phyloP scores from a whole-genome alignment of 2,888 invertebrate species.

The Caenorhabditis becei region DNA sequence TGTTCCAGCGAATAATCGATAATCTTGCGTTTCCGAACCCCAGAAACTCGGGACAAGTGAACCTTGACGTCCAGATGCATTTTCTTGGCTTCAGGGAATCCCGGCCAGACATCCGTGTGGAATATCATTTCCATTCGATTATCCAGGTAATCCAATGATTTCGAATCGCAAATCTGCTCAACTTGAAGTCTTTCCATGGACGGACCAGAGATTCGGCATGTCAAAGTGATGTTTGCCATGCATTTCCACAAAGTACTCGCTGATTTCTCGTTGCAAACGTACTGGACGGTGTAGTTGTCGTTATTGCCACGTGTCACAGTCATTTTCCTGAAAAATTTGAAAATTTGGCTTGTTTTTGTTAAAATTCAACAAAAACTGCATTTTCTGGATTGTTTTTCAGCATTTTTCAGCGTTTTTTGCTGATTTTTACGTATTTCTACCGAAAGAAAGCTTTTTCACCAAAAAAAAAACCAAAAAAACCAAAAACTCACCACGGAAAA shows the following conservation, averaged over 20 bases:
- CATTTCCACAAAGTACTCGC: constrained; percentile 35
- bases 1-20: constrained; percentile 28
- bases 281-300: constrained; percentile 1
- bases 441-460: no score
- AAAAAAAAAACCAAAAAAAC: neutral
- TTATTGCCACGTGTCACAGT: neutral
- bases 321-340: constrained; percentile 16
- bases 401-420: no score
- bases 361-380: no score
- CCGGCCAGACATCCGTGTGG: neutral
- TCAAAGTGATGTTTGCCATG: neutral
- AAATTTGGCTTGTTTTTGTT: neutral
- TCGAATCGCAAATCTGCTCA: neutral
- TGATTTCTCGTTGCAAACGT: constrained; percentile 24
- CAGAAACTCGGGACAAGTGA: constrained; percentile 1
- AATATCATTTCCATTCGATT: neutral
- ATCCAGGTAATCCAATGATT: neutral
- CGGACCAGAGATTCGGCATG: no score
- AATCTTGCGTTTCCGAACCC: constrained; percentile 27
- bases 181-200: neutral
- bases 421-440: no score
- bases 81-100: neutral
- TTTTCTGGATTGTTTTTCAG: no score
- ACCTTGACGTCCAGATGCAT: constrained; percentile 5
- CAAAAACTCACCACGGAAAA: constrained; percentile 20